phyloP scores from a whole-genome alignment of 37 sponge, comb jelly and placozoan genomes.

The Bolinopsis microptera region DNA sequence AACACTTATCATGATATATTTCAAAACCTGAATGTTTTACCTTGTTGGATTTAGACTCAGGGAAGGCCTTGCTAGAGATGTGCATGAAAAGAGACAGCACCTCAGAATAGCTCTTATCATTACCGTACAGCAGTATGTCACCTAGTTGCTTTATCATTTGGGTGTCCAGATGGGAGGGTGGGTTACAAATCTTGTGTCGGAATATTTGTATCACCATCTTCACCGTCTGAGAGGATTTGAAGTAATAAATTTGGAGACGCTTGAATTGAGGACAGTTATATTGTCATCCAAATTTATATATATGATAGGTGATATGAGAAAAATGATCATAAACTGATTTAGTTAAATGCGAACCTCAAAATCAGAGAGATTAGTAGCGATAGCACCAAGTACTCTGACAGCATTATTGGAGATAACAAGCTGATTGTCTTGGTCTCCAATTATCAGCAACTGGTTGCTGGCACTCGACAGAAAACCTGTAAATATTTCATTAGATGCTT shows the following conservation, averaged over 20 bases:
- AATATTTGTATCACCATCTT: conserved; percentile 66
- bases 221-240: conserved; percentile 15
- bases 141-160: conserved; percentile 60
- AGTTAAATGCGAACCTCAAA: background rate
- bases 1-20: too few species aligned
- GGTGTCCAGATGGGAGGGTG: conserved; percentile 60
- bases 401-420: conserved; percentile 35
- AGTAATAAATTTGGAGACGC: too few species aligned
- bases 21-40: too few species aligned
- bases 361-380: conserved; percentile 63
- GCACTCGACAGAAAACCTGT: conserved; percentile 30
- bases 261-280: too few species aligned
- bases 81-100: conserved; percentile 55
- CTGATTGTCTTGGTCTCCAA: conserved; percentile 37
- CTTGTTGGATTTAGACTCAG: conserved; percentile 37
- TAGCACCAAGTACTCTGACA: conserved; percentile 49
- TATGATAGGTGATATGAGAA: too few species aligned
- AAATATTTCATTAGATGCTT: too few species aligned
- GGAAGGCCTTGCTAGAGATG: conserved; percentile 45
- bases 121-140: conserved; percentile 8
- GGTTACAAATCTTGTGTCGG: conserved; percentile 64
- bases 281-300: too few species aligned
- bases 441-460: conserved; percentile 30
- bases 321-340: background rate
- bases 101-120: conserved; percentile 15